Percentiles rank a stretch among this genome's conserved stretches.
These are phyloP conservation scores for Seira ritae DNA, from an alignment of 2,888 invertebrate genomes.

Conservation along the genomic window DNA sequence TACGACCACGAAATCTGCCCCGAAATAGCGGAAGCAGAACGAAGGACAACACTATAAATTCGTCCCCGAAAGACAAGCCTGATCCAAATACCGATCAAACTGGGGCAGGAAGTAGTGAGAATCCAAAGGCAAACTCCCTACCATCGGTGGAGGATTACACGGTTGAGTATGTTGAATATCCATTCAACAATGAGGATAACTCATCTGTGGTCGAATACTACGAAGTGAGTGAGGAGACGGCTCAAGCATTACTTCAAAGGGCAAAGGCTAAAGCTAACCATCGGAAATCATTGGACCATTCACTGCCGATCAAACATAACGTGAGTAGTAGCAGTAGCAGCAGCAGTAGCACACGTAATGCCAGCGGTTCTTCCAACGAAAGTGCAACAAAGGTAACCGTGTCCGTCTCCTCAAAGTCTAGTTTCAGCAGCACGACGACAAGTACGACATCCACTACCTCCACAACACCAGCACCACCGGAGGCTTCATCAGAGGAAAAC, in stretches of 20 bases:
- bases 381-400: slow-evolving; percentile 70
- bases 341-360: slow-evolving; percentile 21
- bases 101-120: slow-evolving; percentile 46
- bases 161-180: slow-evolving; percentile 66
- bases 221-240: slow-evolving; percentile 68
- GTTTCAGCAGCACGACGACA: slow-evolving; percentile 59
- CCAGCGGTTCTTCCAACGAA: neutral
- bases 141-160: slow-evolving; percentile 67
- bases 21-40: slow-evolving; percentile 37
- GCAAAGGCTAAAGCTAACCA: slow-evolving; percentile 42
- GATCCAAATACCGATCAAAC: slow-evolving; percentile 43
- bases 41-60: slow-evolving; percentile 36
- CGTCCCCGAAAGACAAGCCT: slow-evolving; percentile 60
- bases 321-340: slow-evolving; percentile 21
- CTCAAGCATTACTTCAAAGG: slow-evolving; percentile 59
- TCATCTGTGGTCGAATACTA: slow-evolving; percentile 65
- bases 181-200: slow-evolving; percentile 61
- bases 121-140: slow-evolving; percentile 43
- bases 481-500: slow-evolving; percentile 49
- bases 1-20: slow-evolving; percentile 49
- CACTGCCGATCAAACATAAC: slow-evolving; percentile 21
- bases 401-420: slow-evolving; percentile 70
- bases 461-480: slow-evolving; percentile 50
- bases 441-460: slow-evolving; percentile 57
- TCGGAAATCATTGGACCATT: slow-evolving; percentile 29